Conservation (phyloP, 2,113 vertebrate species). For the Engystomops pustulosus region DNA sequence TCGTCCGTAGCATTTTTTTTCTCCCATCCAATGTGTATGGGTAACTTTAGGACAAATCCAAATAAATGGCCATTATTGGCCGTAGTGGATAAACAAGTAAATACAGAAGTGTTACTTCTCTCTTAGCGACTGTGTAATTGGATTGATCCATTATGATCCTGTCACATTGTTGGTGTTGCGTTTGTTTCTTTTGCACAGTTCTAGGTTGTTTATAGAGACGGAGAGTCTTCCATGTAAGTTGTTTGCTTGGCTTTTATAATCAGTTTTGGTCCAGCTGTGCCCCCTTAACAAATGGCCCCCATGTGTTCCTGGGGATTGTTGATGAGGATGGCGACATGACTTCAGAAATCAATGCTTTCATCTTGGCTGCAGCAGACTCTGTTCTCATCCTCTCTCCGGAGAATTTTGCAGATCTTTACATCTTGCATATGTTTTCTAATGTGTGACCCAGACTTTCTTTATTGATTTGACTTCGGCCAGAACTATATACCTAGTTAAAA, state of each 20-base stretch:
- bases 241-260: slow-evolving; percentile 41
- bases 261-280: slow-evolving; percentile 48
- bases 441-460: neutral
- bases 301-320: slow-evolving; percentile 41
- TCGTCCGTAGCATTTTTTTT: neutral
- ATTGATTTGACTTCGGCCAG: neutral
- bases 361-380: neutral
- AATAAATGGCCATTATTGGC: neutral
- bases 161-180: slow-evolving; percentile 17
- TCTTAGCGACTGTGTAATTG: neutral
- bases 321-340: slow-evolving; percentile 45
- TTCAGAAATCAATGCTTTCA: slow-evolving; percentile 18
- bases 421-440: slow-evolving; percentile 10
- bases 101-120: slow-evolving; percentile 24
- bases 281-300: slow-evolving; percentile 51
- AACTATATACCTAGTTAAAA: neutral
- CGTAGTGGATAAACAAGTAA: slow-evolving; percentile 15
- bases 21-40: neutral
- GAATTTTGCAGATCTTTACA: neutral
- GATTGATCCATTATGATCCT: slow-evolving; percentile 21
- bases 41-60: neutral
- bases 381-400: neutral
- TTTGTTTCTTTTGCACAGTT: slow-evolving; percentile 29
- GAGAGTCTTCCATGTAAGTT: slow-evolving; percentile 37
- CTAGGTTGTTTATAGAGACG: slow-evolving; percentile 41